phyloP scores from a whole-genome alignment of 1,140 invertebrate species.

The Conus betulinus region DNA sequence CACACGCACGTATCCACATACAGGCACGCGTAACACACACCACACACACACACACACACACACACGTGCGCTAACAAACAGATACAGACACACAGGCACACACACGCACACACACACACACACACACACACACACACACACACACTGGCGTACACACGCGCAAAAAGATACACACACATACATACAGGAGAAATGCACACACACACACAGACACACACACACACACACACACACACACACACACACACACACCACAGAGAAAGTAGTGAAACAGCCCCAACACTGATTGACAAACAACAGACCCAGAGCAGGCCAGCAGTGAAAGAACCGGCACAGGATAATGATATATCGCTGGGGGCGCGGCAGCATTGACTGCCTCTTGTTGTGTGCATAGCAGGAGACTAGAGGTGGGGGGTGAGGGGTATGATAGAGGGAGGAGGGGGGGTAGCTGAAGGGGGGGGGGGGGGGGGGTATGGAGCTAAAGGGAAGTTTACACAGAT shows the following conservation, averaged over 20 bases:
- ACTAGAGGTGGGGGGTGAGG: background rate
- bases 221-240: background rate
- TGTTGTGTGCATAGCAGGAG: no score
- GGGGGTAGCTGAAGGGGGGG: background rate
- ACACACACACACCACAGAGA: background rate
- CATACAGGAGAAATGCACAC: background rate
- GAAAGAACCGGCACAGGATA: background rate
- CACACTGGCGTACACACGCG: background rate
- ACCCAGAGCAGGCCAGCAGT: background rate
- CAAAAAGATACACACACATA: background rate
- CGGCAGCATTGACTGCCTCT: no score
- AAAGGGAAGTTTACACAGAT: slow-evolving; percentile 24
- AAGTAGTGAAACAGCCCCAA: no score
- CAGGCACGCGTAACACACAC: background rate
- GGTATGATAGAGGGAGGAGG: background rate
- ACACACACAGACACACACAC: background rate
- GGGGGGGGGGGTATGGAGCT: background rate
- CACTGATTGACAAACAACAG: background rate
- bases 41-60: slow-evolving; percentile 8
- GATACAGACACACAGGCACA: background rate
- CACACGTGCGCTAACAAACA: background rate
- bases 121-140: background rate
- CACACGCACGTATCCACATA: background rate
- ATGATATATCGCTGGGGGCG: background rate
- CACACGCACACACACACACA: background rate